Conservation (phyloP, 35 echinoderm and acorn worm species). For the Ophioderma brevispina region DNA sequence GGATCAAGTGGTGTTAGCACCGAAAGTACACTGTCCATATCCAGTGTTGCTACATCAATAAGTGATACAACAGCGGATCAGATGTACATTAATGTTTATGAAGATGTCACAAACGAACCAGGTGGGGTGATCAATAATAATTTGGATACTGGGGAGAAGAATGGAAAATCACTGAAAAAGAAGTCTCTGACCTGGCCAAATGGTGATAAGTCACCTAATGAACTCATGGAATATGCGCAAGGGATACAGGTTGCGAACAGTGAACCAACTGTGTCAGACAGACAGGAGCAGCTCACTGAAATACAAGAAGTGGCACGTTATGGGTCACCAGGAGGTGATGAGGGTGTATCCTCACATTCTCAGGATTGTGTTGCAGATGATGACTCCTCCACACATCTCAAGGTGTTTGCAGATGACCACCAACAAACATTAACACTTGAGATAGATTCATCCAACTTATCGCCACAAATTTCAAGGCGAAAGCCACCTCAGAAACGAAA, state of each 20-base stretch:
- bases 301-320: constrained; percentile 25
- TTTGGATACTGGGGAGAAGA: constrained; percentile 41
- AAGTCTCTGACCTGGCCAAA: constrained; percentile 69
- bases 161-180: constrained; percentile 55
- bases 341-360: background rate
- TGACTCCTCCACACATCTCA: background rate
- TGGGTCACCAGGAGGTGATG: background rate
- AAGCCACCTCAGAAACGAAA: background rate
- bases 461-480: background rate
- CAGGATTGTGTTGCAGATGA: too few species aligned
- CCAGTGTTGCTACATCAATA: constrained; percentile 54
- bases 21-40: constrained; percentile 54
- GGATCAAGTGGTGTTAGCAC: constrained; percentile 36
- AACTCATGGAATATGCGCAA: constrained; percentile 52
- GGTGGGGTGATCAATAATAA: constrained; percentile 51
- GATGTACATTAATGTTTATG: constrained; percentile 43
- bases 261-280: constrained; percentile 50
- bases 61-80: constrained; percentile 61
- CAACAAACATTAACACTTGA: background rate
- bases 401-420: background rate
- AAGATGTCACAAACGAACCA: constrained; percentile 51
- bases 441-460: background rate
- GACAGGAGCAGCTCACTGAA: constrained; percentile 51
- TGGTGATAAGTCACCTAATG: constrained; percentile 58
- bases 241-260: constrained; percentile 59